Conservation (phyloP, 2,888 invertebrate species). For the Nephrotoma appendiculata region DNA sequence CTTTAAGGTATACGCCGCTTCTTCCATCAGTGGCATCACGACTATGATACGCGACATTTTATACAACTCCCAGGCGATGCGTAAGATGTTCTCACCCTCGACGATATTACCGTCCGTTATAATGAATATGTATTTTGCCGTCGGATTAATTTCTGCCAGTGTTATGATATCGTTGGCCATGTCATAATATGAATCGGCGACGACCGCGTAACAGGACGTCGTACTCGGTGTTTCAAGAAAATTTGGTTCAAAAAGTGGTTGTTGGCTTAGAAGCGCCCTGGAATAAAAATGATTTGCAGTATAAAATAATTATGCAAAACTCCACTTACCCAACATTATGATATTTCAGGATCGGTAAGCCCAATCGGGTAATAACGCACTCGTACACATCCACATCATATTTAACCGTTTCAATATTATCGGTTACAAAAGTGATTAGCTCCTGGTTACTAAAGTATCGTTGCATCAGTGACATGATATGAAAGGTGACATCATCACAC, state of each 20-base stretch:
- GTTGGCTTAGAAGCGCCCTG: background rate
- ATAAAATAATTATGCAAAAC: no score
- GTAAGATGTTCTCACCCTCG: background rate
- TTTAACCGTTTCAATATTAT: background rate
- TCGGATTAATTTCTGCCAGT: background rate
- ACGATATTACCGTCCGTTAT: background rate
- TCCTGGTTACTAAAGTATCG: background rate
- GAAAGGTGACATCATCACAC: background rate
- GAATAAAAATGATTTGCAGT: no score
- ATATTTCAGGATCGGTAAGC: background rate
- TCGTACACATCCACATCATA: background rate
- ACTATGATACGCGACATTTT: background rate
- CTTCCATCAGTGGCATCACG: background rate
- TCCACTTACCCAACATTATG: background rate
- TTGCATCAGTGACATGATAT: background rate
- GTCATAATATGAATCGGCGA: background rate
- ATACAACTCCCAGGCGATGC: background rate
- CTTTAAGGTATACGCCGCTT: background rate
- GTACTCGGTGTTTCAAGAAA: background rate
- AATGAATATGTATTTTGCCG: background rate
- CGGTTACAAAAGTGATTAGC: background rate
- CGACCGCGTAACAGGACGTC: background rate
- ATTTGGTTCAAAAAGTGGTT: background rate
- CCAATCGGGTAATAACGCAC: background rate
- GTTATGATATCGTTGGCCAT: background rate